Percentiles rank a stretch among this genome's conserved stretches.
Evolutionary conservation across 2,113 vertebrate genomes (phyloP).

Genomic region (Heteronetta atricapilla): DNA sequence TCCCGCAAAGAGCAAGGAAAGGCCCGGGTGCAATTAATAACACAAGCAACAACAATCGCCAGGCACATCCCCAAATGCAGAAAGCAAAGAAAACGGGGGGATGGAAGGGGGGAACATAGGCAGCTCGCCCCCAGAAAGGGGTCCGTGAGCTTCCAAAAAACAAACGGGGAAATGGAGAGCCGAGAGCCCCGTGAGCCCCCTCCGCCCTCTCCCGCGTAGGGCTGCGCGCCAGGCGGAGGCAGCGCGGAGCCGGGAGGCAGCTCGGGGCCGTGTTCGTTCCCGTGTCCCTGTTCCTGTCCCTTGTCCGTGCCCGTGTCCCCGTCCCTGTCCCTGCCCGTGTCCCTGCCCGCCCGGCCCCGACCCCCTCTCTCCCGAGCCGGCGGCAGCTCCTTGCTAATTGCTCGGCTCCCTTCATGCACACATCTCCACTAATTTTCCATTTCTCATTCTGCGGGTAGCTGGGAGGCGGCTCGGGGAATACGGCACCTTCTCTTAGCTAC

Average conservation of each 20-base stretch:
- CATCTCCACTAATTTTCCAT: conserved; percentile 97
- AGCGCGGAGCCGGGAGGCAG: background rate
- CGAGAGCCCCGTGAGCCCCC: background rate
- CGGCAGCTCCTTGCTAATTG: conserved; percentile 89
- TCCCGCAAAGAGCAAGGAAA: conserved; percentile 80
- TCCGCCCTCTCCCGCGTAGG: background rate
- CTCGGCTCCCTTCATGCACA: conserved; percentile 90
- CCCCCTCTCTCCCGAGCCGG: conserved; percentile 61
- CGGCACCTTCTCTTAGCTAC: conserved; percentile 85
- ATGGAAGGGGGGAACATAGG: background rate
- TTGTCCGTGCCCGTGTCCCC: conserved; percentile 62
- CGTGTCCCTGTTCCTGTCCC: conserved; percentile 69
- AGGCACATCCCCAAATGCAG: conserved; percentile 43
- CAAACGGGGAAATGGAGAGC: background rate
- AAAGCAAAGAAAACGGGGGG: background rate
- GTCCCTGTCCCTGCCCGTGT: conserved; percentile 35
- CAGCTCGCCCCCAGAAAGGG: background rate
- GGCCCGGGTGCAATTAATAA: conserved; percentile 83
- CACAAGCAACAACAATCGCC: conserved; percentile 70
- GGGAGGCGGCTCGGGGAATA: conserved; percentile 87
- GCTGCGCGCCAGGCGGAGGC: background rate
- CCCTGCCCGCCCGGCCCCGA: conserved; percentile 72
- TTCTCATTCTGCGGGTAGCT: conserved; percentile 93
- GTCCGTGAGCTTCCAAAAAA: background rate
- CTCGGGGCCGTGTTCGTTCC: conserved; percentile 45